Base-by-base conservation (phyloP, 2,888 invertebrate genomes). In the Syrphus vitripennis region DNA sequence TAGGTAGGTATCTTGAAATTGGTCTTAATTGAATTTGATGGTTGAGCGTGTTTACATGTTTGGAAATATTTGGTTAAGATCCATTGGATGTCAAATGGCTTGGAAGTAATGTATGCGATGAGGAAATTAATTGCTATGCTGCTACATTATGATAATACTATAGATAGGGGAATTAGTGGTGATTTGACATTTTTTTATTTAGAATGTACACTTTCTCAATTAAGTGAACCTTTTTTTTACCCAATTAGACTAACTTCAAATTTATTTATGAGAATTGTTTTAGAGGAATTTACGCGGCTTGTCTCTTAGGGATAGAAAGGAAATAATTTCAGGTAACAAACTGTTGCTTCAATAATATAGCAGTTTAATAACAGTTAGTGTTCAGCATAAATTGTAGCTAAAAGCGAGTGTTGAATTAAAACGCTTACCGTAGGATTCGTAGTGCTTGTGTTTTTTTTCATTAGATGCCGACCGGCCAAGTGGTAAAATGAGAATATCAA, bases 51-150 rank as follows among this genome's bases (percentile, higher is more conserved):
- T 59, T 59, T 74, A 63, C 74, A 83, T 82, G 82, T 74, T 78
- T 63, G 59, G 61, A 48, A 77, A 86, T 86, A 63, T 82, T 86
- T 80, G 77, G 86, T 65, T 86, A 86, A 82, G 86, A 86, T 82
- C 72, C 82, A 86, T 82, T 86, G 70, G 55, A 82, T 82, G 77
- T 26, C 82, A 81, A 82, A 86, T 86, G 82, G 74, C 70, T 69
- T 74, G 82, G 74, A 86, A 77, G 72, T 86, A 81, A 86, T 86
- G 67, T 72, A n/a, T n/a, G 76, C 61, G 72, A 72, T 61, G 77
- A 69, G 72, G 72, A 77, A 81, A 70, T 82, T 86, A 82, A 86
- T 81, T 86, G 69, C 82, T 71, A 59, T 45, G 48, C 71, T 71
- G 67, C 40, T 69, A 53, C 42, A 69, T 59, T 34, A n/a, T 34